These are phyloP conservation scores for Crotalus helleri DNA, from an alignment of 2,113 vertebrate genomes.

Conservation along the genomic window DNA sequence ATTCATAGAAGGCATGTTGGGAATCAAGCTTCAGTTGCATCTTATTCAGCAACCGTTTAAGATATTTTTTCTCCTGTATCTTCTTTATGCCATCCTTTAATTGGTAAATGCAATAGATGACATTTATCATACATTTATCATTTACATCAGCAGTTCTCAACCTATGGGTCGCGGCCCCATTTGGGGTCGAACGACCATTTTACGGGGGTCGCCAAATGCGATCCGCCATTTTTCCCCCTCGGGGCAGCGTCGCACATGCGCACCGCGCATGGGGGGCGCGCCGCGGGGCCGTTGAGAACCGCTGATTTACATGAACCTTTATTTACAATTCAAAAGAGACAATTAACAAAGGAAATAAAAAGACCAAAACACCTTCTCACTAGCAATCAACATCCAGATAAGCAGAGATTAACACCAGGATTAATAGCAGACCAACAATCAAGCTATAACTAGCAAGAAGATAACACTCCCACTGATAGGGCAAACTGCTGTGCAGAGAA, in stretches of 20 bases:
- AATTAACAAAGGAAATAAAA: neutral
- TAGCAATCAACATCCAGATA: neutral
- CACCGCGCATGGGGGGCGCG: too few relatives aligned
- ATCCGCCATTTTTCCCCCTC: too few relatives aligned
- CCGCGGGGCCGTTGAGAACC: too few relatives aligned
- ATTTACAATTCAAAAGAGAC: neutral
- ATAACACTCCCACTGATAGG: neutral
- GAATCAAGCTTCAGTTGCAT: neutral
- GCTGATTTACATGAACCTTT: neutral
- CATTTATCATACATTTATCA: neutral
- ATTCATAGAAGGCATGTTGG: neutral
- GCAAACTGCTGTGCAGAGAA: neutral
- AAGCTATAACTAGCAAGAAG: neutral
- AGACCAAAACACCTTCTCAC: neutral
- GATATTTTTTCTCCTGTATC: neutral
- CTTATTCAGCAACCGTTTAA: neutral
- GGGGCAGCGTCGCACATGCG: too few relatives aligned
- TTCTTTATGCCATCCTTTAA: neutral
- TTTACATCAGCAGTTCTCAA: too few relatives aligned
- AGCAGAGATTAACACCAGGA: neutral
- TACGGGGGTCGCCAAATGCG: too few relatives aligned
- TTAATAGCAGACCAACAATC: neutral
- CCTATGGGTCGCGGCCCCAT: too few relatives aligned
- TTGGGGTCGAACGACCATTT: too few relatives aligned
- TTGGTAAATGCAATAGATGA: slow-evolving; percentile 42